Conservation (phyloP, 2,797 vertebrate genomes). For the Cirrhinus mrigala region DNA sequence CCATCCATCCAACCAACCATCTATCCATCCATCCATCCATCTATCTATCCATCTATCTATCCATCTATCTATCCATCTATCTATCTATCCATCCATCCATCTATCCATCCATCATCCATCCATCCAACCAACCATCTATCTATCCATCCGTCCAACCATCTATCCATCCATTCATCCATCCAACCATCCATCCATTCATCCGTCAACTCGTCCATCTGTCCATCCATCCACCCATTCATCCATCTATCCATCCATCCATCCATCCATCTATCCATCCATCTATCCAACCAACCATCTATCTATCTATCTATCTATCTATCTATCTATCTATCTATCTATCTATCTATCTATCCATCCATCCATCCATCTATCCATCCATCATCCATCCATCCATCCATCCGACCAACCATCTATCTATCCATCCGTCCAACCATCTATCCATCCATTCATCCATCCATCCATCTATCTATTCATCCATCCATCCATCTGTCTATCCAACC, state of each 20-base stretch:
- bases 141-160: neutral
- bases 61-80: neutral
- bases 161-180: neutral
- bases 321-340: neutral
- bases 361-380: neutral
- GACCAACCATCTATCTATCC: neutral
- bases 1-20: neutral
- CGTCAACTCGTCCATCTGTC: too few species aligned
- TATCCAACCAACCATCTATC: neutral
- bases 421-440: neutral
- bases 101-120: neutral
- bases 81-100: neutral
- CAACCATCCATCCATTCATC: neutral
- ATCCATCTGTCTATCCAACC: neutral
- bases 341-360: neutral
- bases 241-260: neutral
- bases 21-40: neutral
- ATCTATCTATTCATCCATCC: neutral
- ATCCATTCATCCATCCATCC: neutral
- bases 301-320: neutral
- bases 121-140: neutral
- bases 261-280: neutral
- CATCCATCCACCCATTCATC: neutral
- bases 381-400: neutral
- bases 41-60: neutral